A percentile compares a stretch with the other conserved stretches of the same genome.
Evolutionary conservation across 2,888 invertebrate species (phyloP).

Genomic region (Ernsta delagoae): DNA sequence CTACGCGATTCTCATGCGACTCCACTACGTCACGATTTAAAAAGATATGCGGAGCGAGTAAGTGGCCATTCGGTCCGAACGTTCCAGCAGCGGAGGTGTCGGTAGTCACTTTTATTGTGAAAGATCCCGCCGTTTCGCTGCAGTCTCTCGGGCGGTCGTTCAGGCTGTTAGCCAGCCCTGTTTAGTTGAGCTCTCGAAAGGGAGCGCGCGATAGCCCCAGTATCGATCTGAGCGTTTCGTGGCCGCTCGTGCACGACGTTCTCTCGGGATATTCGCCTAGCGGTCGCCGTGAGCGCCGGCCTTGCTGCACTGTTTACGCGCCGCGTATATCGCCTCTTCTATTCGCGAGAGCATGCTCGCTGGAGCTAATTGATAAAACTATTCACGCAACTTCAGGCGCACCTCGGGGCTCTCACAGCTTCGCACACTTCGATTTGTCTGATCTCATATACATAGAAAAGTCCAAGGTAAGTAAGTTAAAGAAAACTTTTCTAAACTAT

Average conservation of each 20-base stretch:
- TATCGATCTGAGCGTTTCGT: constrained; percentile 78
- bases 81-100: constrained; percentile 54
- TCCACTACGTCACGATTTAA: constrained; percentile 70
- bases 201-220: constrained; percentile 71
- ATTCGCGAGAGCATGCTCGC: constrained; percentile 75
- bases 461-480: constrained; percentile 47
- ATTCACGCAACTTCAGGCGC: constrained; percentile 60
- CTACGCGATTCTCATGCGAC: constrained; percentile 63
- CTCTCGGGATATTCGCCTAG: constrained; percentile 79
- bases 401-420: constrained; percentile 51
- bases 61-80: constrained; percentile 55
- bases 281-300: constrained; percentile 82
- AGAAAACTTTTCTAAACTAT: constrained; percentile 19
- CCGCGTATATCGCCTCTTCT: constrained; percentile 57
- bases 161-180: constrained; percentile 51
- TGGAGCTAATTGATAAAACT: constrained; percentile 72
- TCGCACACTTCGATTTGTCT: constrained; percentile 51
- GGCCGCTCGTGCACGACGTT: constrained; percentile 74
- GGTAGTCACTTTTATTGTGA: constrained; percentile 52
- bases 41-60: constrained; percentile 66
- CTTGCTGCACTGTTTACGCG: constrained; percentile 78
- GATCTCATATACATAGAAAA: constrained; percentile 50
- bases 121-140: constrained; percentile 50
- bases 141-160: constrained; percentile 48
- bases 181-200: constrained; percentile 63